Evolutionary conservation across 92 coral and sea anemone genomes (phyloP).

Genomic region (Ricordea florida): DNA sequence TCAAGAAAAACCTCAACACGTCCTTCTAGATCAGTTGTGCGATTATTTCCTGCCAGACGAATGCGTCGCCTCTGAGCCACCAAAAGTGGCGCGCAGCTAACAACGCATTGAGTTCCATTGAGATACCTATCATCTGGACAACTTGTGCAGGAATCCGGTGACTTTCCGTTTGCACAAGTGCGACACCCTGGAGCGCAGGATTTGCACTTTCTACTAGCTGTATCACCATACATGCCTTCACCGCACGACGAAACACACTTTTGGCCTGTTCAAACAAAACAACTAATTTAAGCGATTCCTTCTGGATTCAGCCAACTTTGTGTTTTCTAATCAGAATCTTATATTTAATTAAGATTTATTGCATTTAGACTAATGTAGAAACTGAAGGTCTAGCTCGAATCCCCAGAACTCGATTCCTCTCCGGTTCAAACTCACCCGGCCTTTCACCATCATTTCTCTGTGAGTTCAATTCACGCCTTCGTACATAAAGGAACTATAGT

Average conservation of each 20-base stretch:
- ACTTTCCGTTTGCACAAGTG: constrained; percentile 72
- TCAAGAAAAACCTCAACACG: constrained; percentile 63
- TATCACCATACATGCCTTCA: constrained; percentile 81
- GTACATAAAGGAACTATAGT: too few species aligned
- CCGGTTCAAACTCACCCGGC: too few species aligned
- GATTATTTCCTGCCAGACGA: constrained; percentile 63
- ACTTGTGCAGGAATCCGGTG: constrained; percentile 57
- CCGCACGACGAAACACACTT: constrained; percentile 68
- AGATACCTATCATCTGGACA: constrained; percentile 59
- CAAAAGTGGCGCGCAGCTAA: constrained; percentile 41
- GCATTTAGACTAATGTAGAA: too few species aligned
- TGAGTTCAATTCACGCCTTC: too few species aligned
- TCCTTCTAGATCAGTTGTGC: constrained; percentile 56
- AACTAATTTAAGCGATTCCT: not conserved
- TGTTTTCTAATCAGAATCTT: not conserved
- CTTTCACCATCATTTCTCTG: too few species aligned
- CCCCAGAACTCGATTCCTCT: too few species aligned
- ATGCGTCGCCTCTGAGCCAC: constrained; percentile 53
- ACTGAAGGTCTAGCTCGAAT: too few species aligned
- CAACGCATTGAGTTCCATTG: constrained; percentile 45
- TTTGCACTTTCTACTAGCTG: constrained; percentile 53
- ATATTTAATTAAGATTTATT: not conserved
- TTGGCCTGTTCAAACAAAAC: constrained; percentile 35
- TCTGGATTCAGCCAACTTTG: not conserved
- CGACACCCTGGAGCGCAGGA: constrained; percentile 75